Conservation (phyloP, 2,888 invertebrate genomes). For the Agonopterix alstromeriana region DNA sequence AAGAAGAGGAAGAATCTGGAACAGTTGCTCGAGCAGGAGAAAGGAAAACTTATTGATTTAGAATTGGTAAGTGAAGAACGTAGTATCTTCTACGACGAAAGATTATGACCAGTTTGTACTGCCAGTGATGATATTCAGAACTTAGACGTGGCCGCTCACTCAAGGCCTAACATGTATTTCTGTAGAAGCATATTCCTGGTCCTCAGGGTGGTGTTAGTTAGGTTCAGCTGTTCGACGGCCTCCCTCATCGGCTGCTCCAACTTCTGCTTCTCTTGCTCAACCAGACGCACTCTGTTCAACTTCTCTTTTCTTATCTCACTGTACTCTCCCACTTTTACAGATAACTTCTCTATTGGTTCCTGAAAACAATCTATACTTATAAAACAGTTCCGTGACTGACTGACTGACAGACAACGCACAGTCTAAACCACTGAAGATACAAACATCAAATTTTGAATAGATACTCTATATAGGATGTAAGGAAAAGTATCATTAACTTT, state of each 20-base stretch:
- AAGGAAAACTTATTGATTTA: constrained; percentile 78
- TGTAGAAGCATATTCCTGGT: constrained; percentile 85
- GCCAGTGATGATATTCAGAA: too few species aligned
- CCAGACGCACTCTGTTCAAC: constrained; percentile 88
- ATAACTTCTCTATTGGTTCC: constrained; percentile 86
- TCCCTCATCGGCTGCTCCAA: constrained; percentile 87
- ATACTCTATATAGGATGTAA: too few species aligned
- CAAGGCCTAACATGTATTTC: constrained; percentile 81
- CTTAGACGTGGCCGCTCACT: too few species aligned
- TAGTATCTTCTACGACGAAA: not conserved
- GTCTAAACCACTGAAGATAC: too few species aligned
- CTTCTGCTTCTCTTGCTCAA: constrained; percentile 86
- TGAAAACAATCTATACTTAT: constrained; percentile 50
- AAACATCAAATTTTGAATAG: too few species aligned
- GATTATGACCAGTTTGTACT: too few species aligned
- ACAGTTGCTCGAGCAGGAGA: constrained; percentile 80
- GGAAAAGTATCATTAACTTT: too few species aligned
- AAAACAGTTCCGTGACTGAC: too few species aligned
- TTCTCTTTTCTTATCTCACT: constrained; percentile 87
- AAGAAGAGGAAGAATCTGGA: constrained; percentile 86
- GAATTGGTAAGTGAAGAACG: constrained; percentile 48
- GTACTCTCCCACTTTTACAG: constrained; percentile 83
- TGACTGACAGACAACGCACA: too few species aligned
- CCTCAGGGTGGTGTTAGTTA: constrained; percentile 85
- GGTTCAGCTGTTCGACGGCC: constrained; percentile 84